Evolutionary conservation across 2,113 vertebrate species (phyloP), one percentile per base, ranked within the genome.

Genomic region (Oxyura jamaicensis): DNA sequence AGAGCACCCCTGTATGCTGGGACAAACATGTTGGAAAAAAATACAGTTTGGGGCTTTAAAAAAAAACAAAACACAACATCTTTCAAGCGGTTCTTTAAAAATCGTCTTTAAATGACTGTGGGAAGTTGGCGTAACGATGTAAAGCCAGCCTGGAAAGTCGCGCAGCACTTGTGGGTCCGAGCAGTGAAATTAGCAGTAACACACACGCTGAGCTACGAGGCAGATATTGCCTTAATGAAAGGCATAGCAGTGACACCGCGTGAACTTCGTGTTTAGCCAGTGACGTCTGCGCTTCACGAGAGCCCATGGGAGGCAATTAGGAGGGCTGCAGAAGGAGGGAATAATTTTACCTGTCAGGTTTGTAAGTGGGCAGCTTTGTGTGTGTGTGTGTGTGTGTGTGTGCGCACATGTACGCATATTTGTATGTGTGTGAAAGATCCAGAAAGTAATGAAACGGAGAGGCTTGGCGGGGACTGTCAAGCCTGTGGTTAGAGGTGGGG

Each of bases 271-370:
- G 31, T 76, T 95, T 55, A 85, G 55, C 65, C 91, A 85, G 91
- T 92, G 95, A 96, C 44, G 86, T 94, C 76, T 90, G 10, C 83
- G 13, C 86, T 89, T 90, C 8, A 5, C 31, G 1, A n/a, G 67
- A 85, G 26, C 93, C 93, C 96, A 79, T 11, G 94, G 95, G 95
- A 97, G 78, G 93, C 95, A 96, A 96, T 96, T 94, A 96, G 92
- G 86, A 93, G 66, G 81, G 83, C 55, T 92, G 91, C 8, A 35
- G 88, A 52, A 89, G 81, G 71, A 91, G 91, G 95, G 96, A 92
- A 73, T 96, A 85, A 96, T 96, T 96, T 94, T 55, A 91, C 93
- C 92, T 96, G 95, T 94, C 93, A 93, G 81, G 58, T 89, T 85
- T 76, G 62, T 62, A 92, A 92, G 93, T 94, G 95, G 95, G 90